Evolutionary conservation across 2,797 vertebrate genomes (phyloP), one percentile per base, ranked within the genome.

Genomic region (Pipistrellus pipistrellus): DNA sequence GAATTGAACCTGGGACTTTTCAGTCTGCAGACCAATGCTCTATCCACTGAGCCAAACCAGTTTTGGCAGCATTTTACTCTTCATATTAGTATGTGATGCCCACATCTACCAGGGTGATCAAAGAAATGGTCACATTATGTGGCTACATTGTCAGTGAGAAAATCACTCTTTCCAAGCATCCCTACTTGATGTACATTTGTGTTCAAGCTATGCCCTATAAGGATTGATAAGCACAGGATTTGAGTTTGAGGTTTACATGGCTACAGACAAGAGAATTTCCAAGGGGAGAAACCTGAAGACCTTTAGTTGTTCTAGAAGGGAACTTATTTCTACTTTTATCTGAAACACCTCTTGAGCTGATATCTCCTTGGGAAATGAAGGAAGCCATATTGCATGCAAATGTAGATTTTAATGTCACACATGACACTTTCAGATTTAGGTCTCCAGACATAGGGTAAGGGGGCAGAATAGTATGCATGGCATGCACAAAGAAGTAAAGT

Each of bases 351-450:
- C 4, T 73, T 55, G 87, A 72, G 14, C 51, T 85, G 59, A 62
- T 92, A 95, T 72, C 48, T 89, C 62, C 48, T 73, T 92, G 72
- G 59, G 90, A 92, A 86, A 93, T 72, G 44, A 81, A 86, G 66
- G 82, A 91, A 93, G 59, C 57, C 73, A 91, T 78, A 89, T 53
- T 95, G 77, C 85, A 91, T 93, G 44, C 55, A 96, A 96, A 93
- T 91, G 32, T 94, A 89, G 38, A 44, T 86, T 94, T 96, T 78
- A 96, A 95, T 93, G 94, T 93, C 85, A 89, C 66, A 92, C 5
- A 84, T 84, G 44, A 82, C 30, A 91, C 85, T 91, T 96, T 88
- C 76, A 92, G 86, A 94, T 51, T 81, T 91, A 96, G 38, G 64
- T 91, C 48, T 96, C 59, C 69, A 93, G 59, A 94, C 38, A 38